These are phyloP conservation scores for Axea sp. DNA, from an alignment of 2,888 invertebrate species.

Conservation along the genomic window DNA sequence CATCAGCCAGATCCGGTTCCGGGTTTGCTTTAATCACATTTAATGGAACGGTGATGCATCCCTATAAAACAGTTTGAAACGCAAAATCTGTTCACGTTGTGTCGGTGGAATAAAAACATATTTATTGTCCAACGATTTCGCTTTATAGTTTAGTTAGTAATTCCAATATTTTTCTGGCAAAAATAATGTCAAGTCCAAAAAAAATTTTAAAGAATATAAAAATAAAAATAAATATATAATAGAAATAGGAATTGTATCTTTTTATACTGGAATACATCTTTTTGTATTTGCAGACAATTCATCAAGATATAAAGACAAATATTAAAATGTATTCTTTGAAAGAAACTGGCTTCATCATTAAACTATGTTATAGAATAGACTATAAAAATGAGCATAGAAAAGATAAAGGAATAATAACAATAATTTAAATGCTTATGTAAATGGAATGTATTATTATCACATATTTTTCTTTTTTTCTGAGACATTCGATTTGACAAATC, in stretches of 20 bases:
- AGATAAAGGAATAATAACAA: slow-evolving; percentile 40
- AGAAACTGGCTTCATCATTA: slow-evolving; percentile 44
- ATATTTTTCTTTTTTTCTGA: not conserved
- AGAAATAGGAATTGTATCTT: too few relatives aligned
- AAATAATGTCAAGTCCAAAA: not conserved
- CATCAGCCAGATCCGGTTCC: slow-evolving; percentile 68
- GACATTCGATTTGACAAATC: slow-evolving; percentile 27
- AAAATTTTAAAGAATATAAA: too few relatives aligned
- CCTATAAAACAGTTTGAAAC: not conserved
- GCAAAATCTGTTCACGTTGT: too few relatives aligned
- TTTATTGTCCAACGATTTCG: too few relatives aligned
- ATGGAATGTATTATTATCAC: slow-evolving; percentile 21
- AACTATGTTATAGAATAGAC: slow-evolving; percentile 36
- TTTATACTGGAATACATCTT: too few relatives aligned
- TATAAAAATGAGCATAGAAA: slow-evolving; percentile 24
- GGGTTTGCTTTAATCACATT: slow-evolving; percentile 42
- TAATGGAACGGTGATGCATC: slow-evolving; percentile 7
- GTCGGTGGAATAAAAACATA: too few relatives aligned
- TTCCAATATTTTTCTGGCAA: too few relatives aligned
- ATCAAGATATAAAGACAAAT: slow-evolving; percentile 60
- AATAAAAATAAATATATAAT: too few relatives aligned
- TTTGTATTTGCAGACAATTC: too few relatives aligned
- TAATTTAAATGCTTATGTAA: slow-evolving; percentile 43
- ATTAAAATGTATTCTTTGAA: slow-evolving; percentile 33
- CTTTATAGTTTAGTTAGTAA: too few relatives aligned